Conservation (phyloP, 2,888 invertebrate species). For the Opisthograptis luteolata region DNA sequence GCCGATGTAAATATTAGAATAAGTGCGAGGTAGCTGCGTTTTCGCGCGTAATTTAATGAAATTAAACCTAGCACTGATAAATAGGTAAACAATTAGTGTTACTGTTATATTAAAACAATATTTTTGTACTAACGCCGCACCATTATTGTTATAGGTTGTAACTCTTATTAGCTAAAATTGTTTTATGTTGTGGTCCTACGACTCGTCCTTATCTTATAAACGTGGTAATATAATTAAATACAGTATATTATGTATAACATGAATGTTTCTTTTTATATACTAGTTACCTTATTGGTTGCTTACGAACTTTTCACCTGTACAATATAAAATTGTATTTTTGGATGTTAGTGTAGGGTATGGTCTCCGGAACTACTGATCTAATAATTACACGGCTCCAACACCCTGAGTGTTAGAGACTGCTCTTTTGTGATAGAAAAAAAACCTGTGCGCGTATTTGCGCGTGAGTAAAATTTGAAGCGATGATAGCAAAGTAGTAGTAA, state of each 20-base stretch:
- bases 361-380: no score
- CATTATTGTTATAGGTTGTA: conserved; percentile 15
- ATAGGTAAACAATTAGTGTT: conserved; percentile 11
- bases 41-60: neutral
- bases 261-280: neutral
- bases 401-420: no score
- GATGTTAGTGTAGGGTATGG: no score
- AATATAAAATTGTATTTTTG: no score
- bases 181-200: conserved; percentile 30
- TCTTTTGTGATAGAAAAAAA: no score
- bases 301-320: no score
- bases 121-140: conserved; percentile 52
- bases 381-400: no score
- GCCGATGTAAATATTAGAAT: neutral
- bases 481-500: no score
- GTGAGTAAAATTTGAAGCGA: no score
- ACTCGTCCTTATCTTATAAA: conserved; percentile 35
- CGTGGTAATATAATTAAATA: conserved; percentile 19
- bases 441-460: no score
- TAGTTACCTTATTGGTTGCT: no score
- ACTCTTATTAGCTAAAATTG: conserved; percentile 2
- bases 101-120: conserved; percentile 41
- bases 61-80: conserved; percentile 16
- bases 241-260: conserved; percentile 11
- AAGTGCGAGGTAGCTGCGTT: neutral